These are phyloP conservation scores for Halyomorpha halys DNA, from an alignment of 1,140 invertebrate species.

Conservation along the genomic window DNA sequence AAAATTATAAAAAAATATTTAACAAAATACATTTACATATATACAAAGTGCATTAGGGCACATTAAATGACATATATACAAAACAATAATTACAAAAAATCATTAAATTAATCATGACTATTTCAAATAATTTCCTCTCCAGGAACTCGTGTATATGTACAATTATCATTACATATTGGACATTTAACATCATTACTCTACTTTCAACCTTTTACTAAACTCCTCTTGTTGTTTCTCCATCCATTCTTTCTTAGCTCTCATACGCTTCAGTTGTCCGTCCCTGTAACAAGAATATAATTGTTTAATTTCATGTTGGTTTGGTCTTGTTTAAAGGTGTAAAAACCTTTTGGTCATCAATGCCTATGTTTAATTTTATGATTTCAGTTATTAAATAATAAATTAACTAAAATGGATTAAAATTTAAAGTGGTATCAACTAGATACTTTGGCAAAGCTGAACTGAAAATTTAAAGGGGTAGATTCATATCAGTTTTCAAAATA, in stretches of 20 bases:
- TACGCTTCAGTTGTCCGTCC: constrained; percentile 88
- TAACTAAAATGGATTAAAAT: too few relatives aligned
- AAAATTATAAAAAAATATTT: constrained; percentile 5
- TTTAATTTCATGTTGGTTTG: too few relatives aligned
- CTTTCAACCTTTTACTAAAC: constrained; percentile 77
- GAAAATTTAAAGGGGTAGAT: too few relatives aligned
- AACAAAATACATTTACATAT: constrained; percentile 7
- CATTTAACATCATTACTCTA: constrained; percentile 45
- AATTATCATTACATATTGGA: not conserved
- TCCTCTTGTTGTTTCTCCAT: constrained; percentile 84
- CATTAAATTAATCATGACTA: not conserved
- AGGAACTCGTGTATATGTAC: not conserved
- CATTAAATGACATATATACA: constrained; percentile 6
- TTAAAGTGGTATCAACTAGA: too few relatives aligned
- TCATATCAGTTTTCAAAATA: too few relatives aligned
- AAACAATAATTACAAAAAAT: not conserved
- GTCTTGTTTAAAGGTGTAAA: too few relatives aligned
- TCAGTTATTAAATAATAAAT: too few relatives aligned
- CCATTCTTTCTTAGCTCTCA: constrained; percentile 88
- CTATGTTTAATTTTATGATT: too few relatives aligned
- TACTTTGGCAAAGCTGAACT: too few relatives aligned
- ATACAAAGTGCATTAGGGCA: constrained; percentile 11
- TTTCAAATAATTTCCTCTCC: not conserved
- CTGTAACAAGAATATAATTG: constrained; percentile 42
- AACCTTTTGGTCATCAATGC: too few relatives aligned